Evolutionary conservation across 2,888 invertebrate species (phyloP).

Genomic region (Nineta flava): DNA sequence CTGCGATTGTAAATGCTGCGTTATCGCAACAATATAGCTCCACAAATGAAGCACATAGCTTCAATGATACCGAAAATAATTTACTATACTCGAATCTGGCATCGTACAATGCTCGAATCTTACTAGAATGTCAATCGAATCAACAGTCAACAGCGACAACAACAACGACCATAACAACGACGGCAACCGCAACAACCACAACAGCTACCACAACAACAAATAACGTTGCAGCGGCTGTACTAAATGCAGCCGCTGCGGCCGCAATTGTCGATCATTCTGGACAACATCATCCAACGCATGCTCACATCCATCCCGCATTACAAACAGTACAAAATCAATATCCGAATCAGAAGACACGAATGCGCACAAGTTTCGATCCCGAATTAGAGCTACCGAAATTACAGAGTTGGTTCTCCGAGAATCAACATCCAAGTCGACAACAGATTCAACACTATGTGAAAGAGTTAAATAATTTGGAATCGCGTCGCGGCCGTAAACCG

Average conservation of each 20-base stretch:
- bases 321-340: constrained; percentile 62
- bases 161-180: no score
- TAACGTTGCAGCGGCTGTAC: constrained; percentile 10
- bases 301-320: constrained; percentile 53
- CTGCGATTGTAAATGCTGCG: no score
- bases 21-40: constrained; percentile 25
- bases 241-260: constrained; percentile 25
- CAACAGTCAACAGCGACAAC: no score
- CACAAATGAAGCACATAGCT: background rate
- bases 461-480: constrained; percentile 83
- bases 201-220: no score
- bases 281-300: constrained; percentile 32
- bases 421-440: constrained; percentile 92
- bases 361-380: constrained; percentile 94
- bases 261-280: constrained; percentile 35
- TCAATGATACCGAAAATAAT: no score
- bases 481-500: constrained; percentile 81
- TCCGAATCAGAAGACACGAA: constrained; percentile 76
- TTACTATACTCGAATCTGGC: constrained; percentile 13
- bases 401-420: constrained; percentile 93
- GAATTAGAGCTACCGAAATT: constrained; percentile 91
- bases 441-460: constrained; percentile 93
- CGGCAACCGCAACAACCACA: no score
- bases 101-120: constrained; percentile 18
- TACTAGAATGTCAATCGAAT: background rate